Base-by-base conservation (phyloP, 1,140 invertebrate genomes). In the Hycleus phaleratus region DNA sequence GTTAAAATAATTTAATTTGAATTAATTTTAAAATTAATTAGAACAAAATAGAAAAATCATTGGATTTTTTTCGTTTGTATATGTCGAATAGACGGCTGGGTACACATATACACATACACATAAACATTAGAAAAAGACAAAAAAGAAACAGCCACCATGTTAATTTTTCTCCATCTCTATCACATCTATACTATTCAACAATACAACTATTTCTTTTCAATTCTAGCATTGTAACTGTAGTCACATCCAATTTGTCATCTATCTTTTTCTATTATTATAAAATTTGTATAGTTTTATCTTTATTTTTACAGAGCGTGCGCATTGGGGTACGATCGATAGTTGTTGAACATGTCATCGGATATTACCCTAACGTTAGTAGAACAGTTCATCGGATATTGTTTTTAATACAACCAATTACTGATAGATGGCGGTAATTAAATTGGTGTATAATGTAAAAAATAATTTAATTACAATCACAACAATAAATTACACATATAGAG, bases 61-160 rank as follows among this genome's bases (percentile, higher is more conserved):
- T 26, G 47, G 26, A 49, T 53, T 53, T 53, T 11, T 38, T 38
- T 45, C 46, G 43, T 57, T 61, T 45, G 26, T 44, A 57, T 49
- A 18, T 56, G 48, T 57, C 50, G 26, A 32, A 4, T 39, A 47
- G 43, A 48, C 44, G 47, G 46, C 51, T 42, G 32, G 32, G 4
- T 5, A 32, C 32, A 32, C 32, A 5, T 7, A 32, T 7, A 32
- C 32, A 32, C 7, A 32, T 32, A 32, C 26, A 32, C 32, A 32
- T 5, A 32, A 32, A 32, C 4, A 32, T 18, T 47, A 56, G 53
- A 44, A 61, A 57, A 58, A 58, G 46, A 58, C 46, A 50, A 61
- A 58, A 55, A 61, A 45, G 58, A 55, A 55, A 53, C 55, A 48
- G 46, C 48, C 60, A 55, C 60, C 60, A 61, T 61, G 47, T 61